Conservation (phyloP, 2,888 invertebrate genomes). For the Xylota segnis region DNA sequence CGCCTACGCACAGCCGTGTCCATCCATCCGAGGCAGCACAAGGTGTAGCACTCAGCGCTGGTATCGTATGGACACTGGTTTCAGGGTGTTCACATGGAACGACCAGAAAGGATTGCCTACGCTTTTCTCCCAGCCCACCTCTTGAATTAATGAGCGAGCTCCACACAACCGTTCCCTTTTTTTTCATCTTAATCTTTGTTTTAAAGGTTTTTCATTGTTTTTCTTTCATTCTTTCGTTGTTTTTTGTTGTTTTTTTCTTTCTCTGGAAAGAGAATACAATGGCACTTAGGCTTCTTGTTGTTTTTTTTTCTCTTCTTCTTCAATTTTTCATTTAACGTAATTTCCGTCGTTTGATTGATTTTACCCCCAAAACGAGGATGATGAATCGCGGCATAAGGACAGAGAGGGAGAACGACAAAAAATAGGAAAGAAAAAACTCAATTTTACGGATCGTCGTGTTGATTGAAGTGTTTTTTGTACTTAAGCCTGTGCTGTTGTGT, state of each 20-base stretch:
- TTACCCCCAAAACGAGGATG: slow-evolving; percentile 26
- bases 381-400: slow-evolving; percentile 27
- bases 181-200: slow-evolving; percentile 22
- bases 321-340: slow-evolving; percentile 38
- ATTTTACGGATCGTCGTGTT: slow-evolving; percentile 41
- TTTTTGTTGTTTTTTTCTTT: neutral
- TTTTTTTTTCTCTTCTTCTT: slow-evolving; percentile 29
- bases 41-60: slow-evolving; percentile 9
- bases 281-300: slow-evolving; percentile 43
- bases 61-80: slow-evolving; percentile 16
- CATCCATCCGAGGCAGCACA: slow-evolving; percentile 19
- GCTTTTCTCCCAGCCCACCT: slow-evolving; percentile 63
- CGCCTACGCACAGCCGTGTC: slow-evolving; percentile 46
- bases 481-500: neutral
- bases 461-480: slow-evolving; percentile 18
- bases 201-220: slow-evolving; percentile 30
- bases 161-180: slow-evolving; percentile 36
- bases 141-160: slow-evolving; percentile 59
- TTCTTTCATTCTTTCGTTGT: neutral
- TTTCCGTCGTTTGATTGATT: slow-evolving; percentile 64
- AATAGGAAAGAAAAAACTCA: slow-evolving; percentile 7
- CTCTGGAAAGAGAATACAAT: slow-evolving; percentile 12
- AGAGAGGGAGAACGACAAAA: neutral
- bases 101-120: slow-evolving; percentile 52
- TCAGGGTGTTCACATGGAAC: slow-evolving; percentile 40